These are phyloP conservation scores for Heliconius hermathena DNA, from an alignment of 1,140 invertebrate species.

Conservation along the genomic window DNA sequence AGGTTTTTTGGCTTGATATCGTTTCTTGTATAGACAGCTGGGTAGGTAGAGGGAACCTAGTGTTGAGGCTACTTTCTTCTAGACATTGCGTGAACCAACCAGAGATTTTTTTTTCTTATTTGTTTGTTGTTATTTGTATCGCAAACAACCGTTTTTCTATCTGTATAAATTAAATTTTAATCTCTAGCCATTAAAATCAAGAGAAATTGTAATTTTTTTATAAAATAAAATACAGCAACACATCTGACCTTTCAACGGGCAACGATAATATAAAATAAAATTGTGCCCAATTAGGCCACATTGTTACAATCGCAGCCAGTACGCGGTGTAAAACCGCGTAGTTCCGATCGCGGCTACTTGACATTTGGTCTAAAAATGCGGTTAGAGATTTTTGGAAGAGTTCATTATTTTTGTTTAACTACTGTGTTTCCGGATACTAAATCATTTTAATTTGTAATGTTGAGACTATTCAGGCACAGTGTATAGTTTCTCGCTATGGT, in stretches of 20 bases:
- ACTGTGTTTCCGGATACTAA: background rate
- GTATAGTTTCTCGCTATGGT: too few species aligned
- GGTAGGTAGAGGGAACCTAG: background rate
- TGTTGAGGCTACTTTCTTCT: background rate
- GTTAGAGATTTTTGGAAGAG: slow-evolving; percentile 1
- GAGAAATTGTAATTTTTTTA: too few species aligned
- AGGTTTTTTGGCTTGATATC: background rate
- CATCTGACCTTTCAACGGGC: slow-evolving; percentile 25
- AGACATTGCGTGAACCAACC: too few species aligned
- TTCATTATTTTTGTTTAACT: slow-evolving; percentile 7
- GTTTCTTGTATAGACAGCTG: background rate
- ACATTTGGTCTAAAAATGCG: slow-evolving; percentile 58
- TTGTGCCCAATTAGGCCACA: slow-evolving; percentile 56
- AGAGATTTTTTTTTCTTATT: too few species aligned
- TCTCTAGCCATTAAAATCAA: too few species aligned
- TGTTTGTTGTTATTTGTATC: too few species aligned
- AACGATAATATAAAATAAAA: slow-evolving; percentile 24
- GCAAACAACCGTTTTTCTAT: too few species aligned
- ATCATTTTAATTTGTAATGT: too few species aligned
- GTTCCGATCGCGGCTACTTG: slow-evolving; percentile 54
- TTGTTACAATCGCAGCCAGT: slow-evolving; percentile 41
- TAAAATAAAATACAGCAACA: background rate
- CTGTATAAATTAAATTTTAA: too few species aligned
- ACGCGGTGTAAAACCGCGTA: slow-evolving; percentile 40
- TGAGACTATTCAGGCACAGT: too few species aligned